Base-by-base conservation (phyloP, 2,888 invertebrate species). In the Leucophenga maculata region DNA sequence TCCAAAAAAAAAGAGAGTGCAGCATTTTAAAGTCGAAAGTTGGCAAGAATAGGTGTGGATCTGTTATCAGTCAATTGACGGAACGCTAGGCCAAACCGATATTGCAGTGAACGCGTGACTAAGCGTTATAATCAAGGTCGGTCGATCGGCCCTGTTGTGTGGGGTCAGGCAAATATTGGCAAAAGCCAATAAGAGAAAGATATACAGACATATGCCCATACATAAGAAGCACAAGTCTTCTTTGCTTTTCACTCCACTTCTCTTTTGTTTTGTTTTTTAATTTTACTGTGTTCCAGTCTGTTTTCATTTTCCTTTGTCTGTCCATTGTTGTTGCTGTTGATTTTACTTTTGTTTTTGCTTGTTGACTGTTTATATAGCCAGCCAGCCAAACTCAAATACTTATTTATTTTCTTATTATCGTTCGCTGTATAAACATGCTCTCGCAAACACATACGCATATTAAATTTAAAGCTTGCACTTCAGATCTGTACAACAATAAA, bases 381-480 rank as follows among this genome's bases (percentile, higher is more conserved):
- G n/a, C n/a, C 4, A 26, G 26, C 26, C 26, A 26, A 26, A 26
- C 26, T 26, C 59, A 54, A 32, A 67, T 65, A 55, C 32, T 26
- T 65, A 55, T 59, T 44, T 73, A 55, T 64, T 13, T 55, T 54
- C 59, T 22, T 70, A 26, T 26, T 26, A 26, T 26, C 26, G 32
- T 52, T 20, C 26, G 32, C 48, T 20, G 55, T 66, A 65, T 57
- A 67, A 72, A 71, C 70, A 26, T 26, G 26, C 26, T 26, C 26
- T 26, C 26, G 22, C 71, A 73, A 67, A 72, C 74, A 72, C 71
- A 74, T 72, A 71, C 69, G 55, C 69, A 62, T 57, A 72, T 72
- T 44, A 18, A 16, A 68, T 64, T 60, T 72, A 74, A 72, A 55
- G 66, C 54, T 67, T 18, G 16, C 32, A 59, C 32, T n/a, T 32